Evolutionary conservation across 1,140 invertebrate species (phyloP).

Genomic region (Chrysomallon squamiferum): DNA sequence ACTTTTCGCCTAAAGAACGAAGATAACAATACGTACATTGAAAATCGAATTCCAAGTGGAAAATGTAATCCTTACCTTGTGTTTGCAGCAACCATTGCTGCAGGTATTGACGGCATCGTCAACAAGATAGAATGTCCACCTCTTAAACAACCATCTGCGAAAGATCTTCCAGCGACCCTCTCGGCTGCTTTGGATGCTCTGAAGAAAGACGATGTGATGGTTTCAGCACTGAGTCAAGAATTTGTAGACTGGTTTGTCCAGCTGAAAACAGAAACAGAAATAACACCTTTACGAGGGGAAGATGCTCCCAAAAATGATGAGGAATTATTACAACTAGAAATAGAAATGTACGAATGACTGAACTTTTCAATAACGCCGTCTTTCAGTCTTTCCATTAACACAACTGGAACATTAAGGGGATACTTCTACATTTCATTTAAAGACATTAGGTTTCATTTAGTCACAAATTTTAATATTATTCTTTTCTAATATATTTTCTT

Average conservation of each 20-base stretch:
- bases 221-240: not conserved
- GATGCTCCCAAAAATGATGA: too few species aligned
- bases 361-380: too few species aligned
- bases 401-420: too few species aligned
- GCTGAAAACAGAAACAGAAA: too few species aligned
- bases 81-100: not conserved
- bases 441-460: too few species aligned
- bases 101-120: not conserved
- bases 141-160: not conserved
- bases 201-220: not conserved
- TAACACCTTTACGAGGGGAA: too few species aligned
- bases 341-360: too few species aligned
- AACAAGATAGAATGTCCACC: not conserved
- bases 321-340: too few species aligned
- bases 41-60: not conserved
- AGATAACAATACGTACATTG: not conserved
- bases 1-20: not conserved
- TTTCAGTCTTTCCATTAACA: too few species aligned
- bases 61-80: not conserved
- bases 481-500: too few species aligned
- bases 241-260: not conserved
- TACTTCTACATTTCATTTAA: too few species aligned
- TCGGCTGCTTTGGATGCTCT: not conserved
- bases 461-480: too few species aligned
- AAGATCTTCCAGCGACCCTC: not conserved